A percentile compares a stretch with the other conserved stretches of the same genome.
These are phyloP conservation scores for Xestia sexstrigata DNA, from an alignment of 2,888 invertebrate genomes.

Conservation along the genomic window DNA sequence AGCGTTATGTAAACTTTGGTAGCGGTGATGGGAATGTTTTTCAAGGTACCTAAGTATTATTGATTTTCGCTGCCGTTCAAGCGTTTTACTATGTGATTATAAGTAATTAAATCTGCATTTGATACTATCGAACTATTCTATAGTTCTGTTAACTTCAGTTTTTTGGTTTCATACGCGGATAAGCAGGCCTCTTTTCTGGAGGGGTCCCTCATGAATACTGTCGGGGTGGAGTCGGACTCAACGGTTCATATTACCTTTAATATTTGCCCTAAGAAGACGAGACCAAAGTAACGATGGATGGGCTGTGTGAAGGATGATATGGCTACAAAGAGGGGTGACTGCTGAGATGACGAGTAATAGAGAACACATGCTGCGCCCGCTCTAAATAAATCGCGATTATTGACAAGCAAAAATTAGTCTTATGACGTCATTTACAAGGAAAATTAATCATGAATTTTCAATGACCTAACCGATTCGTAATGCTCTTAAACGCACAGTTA, in stretches of 20 bases:
- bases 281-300: neutral
- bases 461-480: constrained; percentile 15
- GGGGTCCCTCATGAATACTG: neutral
- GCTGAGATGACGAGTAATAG: too few species aligned
- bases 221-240: neutral
- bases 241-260: neutral
- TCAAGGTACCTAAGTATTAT: constrained; percentile 1
- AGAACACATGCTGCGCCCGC: too few species aligned
- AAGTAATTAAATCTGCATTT: constrained; percentile 11
- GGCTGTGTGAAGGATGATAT: neutral
- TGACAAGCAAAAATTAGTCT: neutral
- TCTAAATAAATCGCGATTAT: too few species aligned
- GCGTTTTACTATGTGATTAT: neutral
- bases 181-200: too few species aligned
- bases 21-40: constrained; percentile 14
- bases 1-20: constrained; percentile 39
- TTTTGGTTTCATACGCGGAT: neutral
- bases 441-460: constrained; percentile 7
- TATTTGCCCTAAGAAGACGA: neutral
- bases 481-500: constrained; percentile 12
- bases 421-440: neutral
- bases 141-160: neutral
- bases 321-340: too few species aligned
- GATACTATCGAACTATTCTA: neutral
- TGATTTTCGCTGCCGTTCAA: constrained; percentile 1